phyloP scores from a whole-genome alignment of 2,888 invertebrate genomes.

The Teleiodes luculella region DNA sequence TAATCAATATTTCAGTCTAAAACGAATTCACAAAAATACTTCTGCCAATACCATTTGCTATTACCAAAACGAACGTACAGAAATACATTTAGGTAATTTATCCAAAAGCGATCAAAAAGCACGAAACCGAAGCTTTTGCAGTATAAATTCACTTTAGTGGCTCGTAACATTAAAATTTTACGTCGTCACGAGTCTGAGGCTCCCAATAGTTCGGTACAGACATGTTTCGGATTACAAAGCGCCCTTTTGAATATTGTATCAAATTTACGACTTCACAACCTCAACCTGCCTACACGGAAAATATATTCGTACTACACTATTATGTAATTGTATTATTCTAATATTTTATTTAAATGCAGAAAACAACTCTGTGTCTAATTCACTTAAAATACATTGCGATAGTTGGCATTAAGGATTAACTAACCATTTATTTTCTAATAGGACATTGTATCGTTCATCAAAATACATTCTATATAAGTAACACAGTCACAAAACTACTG shows the following conservation, averaged over 20 bases:
- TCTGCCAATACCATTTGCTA: neutral
- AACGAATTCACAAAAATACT: too few relatives aligned
- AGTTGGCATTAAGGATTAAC: too few relatives aligned
- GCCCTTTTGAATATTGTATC: conserved; percentile 11
- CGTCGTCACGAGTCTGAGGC: neutral
- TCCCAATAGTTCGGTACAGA: neutral
- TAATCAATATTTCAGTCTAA: too few relatives aligned
- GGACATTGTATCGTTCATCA: too few relatives aligned
- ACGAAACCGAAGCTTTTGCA: neutral
- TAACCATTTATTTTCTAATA: too few relatives aligned
- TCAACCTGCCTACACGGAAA: neutral
- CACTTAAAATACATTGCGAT: too few relatives aligned
- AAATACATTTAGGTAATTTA: neutral
- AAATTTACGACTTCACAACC: conserved; percentile 7
- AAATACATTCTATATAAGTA: too few relatives aligned
- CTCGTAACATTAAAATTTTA: conserved; percentile 8
- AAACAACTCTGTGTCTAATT: too few relatives aligned
- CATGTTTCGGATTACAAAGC: conserved; percentile 6
- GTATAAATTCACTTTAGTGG: neutral
- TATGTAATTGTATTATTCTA: too few relatives aligned
- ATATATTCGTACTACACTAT: neutral
- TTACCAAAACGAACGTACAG: neutral
- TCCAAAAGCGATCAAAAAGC: neutral
- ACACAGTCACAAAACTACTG: too few relatives aligned
- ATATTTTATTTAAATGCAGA: too few relatives aligned